Evolutionary conservation across 2,797 vertebrate species (phyloP).

Genomic region (Xerus rutilus): DNA sequence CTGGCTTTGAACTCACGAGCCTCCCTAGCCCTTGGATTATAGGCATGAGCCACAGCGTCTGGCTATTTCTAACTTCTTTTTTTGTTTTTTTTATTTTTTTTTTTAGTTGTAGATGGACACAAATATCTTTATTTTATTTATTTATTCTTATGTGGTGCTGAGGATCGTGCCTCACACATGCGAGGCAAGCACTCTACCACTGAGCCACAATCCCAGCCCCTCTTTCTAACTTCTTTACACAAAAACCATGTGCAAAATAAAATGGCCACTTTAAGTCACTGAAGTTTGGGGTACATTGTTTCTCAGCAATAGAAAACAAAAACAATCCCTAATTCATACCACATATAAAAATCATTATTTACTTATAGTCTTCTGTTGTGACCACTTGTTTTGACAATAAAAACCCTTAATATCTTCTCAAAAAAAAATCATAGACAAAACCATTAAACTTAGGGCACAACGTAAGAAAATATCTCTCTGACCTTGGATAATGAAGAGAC

Average conservation of each 20-base stretch:
- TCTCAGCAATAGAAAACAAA: conserved; percentile 20
- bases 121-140: no score
- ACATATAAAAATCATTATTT: conserved; percentile 26
- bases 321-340: not conserved
- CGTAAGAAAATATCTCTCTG: not conserved
- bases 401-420: not conserved
- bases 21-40: no score
- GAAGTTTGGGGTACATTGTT: not conserved
- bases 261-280: conserved; percentile 17
- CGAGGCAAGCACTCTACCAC: no score
- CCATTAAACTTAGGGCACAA: not conserved
- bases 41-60: no score
- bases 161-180: no score
- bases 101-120: no score
- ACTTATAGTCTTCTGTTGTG: not conserved
- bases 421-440: not conserved
- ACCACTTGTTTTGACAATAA: not conserved
- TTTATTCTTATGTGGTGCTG: no score
- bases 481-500: not conserved
- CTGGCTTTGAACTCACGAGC: no score
- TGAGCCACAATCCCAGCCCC: not conserved
- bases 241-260: conserved; percentile 12
- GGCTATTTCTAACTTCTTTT: no score
- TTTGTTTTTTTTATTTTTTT: no score
- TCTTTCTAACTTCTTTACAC: not conserved